Evolutionary conservation across 2,797 vertebrate genomes (phyloP).

Genomic region (Pristis pectinata): DNA sequence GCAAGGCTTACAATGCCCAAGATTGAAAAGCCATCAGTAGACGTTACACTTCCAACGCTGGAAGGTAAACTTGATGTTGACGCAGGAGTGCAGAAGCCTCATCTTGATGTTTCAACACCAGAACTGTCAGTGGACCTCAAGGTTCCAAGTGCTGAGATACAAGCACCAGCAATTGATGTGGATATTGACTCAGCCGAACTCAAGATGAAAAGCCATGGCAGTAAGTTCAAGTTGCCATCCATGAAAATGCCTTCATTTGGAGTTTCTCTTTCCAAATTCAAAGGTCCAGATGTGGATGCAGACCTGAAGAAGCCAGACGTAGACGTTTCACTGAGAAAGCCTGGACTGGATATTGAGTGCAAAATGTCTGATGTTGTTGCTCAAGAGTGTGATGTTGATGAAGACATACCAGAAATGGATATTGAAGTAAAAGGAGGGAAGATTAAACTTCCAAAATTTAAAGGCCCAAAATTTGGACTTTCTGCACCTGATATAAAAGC

Average conservation of each 20-base stretch:
- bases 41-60: too few species aligned
- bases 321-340: too few species aligned
- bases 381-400: too few species aligned
- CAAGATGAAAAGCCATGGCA: constrained; percentile 44
- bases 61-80: not conserved
- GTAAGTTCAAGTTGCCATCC: constrained; percentile 46
- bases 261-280: not conserved
- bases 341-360: too few species aligned
- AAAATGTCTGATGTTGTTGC: too few species aligned
- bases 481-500: too few species aligned
- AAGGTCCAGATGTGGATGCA: not conserved
- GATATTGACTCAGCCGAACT: constrained; percentile 34
- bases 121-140: not conserved
- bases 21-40: too few species aligned
- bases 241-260: constrained; percentile 35
- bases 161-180: fast-evolving
- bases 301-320: too few species aligned
- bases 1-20: not conserved
- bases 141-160: not conserved
- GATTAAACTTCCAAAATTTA: too few species aligned
- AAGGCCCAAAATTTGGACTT: too few species aligned
- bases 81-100: not conserved
- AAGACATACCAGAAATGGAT: too few species aligned
- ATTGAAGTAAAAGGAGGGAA: too few species aligned
- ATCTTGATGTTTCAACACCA: constrained; percentile 40